Conservation (phyloP, 2,797 vertebrate species). For the Avahi laniger region DNA sequence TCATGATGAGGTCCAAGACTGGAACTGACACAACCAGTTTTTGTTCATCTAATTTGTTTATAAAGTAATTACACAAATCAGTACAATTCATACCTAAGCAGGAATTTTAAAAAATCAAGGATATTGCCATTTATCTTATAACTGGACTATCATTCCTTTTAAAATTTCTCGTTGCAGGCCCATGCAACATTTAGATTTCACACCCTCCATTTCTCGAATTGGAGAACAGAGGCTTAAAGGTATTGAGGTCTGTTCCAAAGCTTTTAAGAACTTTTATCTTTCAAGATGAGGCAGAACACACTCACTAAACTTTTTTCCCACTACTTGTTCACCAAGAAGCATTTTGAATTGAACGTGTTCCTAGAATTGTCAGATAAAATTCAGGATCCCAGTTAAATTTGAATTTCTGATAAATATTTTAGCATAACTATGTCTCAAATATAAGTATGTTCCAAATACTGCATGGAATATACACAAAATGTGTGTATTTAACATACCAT, state of each 20-base stretch:
- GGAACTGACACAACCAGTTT: background rate
- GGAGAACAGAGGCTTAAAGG: background rate
- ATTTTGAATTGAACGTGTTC: slow-evolving; percentile 15
- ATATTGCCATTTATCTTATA: background rate
- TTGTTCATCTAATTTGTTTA: background rate
- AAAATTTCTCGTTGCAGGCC: background rate
- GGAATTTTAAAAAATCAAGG: background rate
- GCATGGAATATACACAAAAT: background rate
- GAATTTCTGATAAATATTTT: background rate
- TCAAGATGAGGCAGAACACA: background rate
- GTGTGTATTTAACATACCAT: background rate
- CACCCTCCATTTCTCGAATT: background rate
- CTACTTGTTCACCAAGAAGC: background rate
- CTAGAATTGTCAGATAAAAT: background rate
- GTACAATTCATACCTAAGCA: background rate
- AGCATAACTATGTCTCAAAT: background rate
- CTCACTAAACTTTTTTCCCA: background rate
- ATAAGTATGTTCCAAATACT: background rate
- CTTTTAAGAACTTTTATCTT: background rate
- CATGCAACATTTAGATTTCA: background rate
- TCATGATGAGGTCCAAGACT: background rate
- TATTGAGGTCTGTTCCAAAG: background rate
- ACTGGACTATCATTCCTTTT: background rate
- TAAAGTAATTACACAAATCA: background rate
- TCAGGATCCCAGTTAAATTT: background rate